Evolutionary conservation across 1,140 invertebrate genomes (phyloP).

Genomic region (Drosophila persimilis): DNA sequence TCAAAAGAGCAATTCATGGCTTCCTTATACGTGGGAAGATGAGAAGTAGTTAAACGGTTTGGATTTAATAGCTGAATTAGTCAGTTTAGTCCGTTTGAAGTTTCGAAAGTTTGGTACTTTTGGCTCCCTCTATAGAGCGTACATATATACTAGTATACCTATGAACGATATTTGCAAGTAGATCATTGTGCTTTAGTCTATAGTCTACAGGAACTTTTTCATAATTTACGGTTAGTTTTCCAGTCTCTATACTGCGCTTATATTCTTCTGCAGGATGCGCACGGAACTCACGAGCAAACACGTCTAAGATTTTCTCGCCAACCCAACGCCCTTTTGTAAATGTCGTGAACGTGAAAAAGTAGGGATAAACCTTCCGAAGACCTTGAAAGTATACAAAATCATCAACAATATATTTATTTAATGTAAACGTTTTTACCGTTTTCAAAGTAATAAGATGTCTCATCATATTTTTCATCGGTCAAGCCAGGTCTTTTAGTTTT

Average conservation of each 20-base stretch:
- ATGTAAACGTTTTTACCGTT: slow-evolving; percentile 88
- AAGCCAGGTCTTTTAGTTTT: slow-evolving; percentile 96
- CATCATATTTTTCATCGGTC: slow-evolving; percentile 95
- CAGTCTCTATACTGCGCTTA: slow-evolving; percentile 94
- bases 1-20: too few species aligned
- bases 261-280: slow-evolving; percentile 96
- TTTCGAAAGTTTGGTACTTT: too few species aligned
- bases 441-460: slow-evolving; percentile 98
- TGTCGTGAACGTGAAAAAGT: slow-evolving; percentile 98
- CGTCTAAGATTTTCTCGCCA: slow-evolving; percentile 96
- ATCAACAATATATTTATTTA: slow-evolving; percentile 37
- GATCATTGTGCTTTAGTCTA: slow-evolving; percentile 95
- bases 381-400: slow-evolving; percentile 85
- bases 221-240: slow-evolving; percentile 97
- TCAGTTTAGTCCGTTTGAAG: too few species aligned
- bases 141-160: slow-evolving; percentile 86
- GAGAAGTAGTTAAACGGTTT: too few species aligned
- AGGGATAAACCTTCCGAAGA: slow-evolving; percentile 98
- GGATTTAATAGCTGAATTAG: too few species aligned
- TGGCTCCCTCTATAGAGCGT: too few species aligned
- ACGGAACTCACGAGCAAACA: slow-evolving; percentile 96
- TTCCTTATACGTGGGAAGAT: too few species aligned
- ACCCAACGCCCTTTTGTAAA: slow-evolving; percentile 99
- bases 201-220: slow-evolving; percentile 96
- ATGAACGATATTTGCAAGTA: slow-evolving; percentile 97